A percentile compares a stretch with the other conserved stretches of the same genome.
Evolutionary conservation across 2,113 vertebrate species (phyloP).

Genomic region (Ptyas mucosa): DNA sequence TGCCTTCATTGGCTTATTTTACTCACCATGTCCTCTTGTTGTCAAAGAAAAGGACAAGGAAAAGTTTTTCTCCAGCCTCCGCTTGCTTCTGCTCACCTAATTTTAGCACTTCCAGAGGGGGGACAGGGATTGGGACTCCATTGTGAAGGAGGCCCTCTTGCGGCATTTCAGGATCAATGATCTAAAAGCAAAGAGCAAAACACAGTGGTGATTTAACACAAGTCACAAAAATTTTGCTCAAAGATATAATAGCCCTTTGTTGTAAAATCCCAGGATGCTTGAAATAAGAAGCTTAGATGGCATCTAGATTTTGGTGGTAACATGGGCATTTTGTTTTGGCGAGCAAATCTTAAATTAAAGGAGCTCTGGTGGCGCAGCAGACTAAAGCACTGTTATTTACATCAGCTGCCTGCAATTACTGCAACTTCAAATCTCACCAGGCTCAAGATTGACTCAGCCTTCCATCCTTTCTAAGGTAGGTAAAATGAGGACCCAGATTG

Average conservation of each 20-base stretch:
- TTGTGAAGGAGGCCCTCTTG: constrained; percentile 95
- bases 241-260: neutral
- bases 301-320: too few relatives aligned
- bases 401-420: too few relatives aligned
- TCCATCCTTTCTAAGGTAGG: too few relatives aligned
- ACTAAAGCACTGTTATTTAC: too few relatives aligned
- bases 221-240: neutral
- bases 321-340: neutral
- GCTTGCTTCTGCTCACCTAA: constrained; percentile 89
- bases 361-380: too few relatives aligned
- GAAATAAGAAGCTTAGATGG: neutral
- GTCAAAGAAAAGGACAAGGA: constrained; percentile 98
- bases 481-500: too few relatives aligned
- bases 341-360: neutral
- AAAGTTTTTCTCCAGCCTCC: constrained; percentile 88
- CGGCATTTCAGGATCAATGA: constrained; percentile 96
- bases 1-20: neutral
- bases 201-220: neutral
- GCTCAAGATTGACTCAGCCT: too few relatives aligned
- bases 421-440: too few relatives aligned
- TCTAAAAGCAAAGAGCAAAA: constrained; percentile 66
- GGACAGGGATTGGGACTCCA: constrained; percentile 94
- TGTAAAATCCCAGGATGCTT: neutral
- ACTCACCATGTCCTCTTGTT: constrained; percentile 98
- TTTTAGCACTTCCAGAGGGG: constrained; percentile 87